Evolutionary conservation across 2,888 invertebrate genomes (phyloP).

Genomic region (Cepaea hortensis): DNA sequence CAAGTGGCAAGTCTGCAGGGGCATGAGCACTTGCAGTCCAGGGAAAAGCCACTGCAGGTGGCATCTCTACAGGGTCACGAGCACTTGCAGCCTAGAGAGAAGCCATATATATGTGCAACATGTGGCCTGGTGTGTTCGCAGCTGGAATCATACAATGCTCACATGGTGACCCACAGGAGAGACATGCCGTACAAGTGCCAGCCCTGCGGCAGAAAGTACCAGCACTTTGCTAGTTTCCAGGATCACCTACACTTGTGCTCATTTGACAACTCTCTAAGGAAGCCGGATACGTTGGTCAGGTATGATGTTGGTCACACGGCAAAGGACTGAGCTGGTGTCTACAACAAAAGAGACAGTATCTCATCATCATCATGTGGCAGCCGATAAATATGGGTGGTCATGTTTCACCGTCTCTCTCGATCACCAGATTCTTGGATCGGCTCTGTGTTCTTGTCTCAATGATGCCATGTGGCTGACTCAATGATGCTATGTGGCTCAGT

Average conservation of each 20-base stretch:
- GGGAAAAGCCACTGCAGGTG: conserved; percentile 49
- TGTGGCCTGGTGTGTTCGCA: conserved; percentile 64
- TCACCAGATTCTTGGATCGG: too few relatives aligned
- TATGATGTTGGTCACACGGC: background rate
- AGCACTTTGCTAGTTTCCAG: conserved; percentile 39
- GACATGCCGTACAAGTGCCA: conserved; percentile 46
- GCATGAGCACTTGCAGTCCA: conserved; percentile 62
- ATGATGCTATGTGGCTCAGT: too few relatives aligned
- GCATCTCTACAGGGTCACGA: conserved; percentile 55
- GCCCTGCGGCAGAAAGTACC: conserved; percentile 41
- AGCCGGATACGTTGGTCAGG: conserved; percentile 19
- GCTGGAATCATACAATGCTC: conserved; percentile 40
- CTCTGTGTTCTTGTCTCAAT: too few relatives aligned
- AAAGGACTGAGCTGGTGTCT: background rate
- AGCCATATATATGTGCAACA: conserved; percentile 61
- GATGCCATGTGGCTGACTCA: too few relatives aligned
- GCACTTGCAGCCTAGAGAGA: conserved; percentile 56
- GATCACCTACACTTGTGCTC: conserved; percentile 42
- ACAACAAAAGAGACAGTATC: background rate
- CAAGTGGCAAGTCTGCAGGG: conserved; percentile 11
- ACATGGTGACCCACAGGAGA: conserved; percentile 25
- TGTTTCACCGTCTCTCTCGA: too few relatives aligned
- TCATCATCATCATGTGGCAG: too few relatives aligned
- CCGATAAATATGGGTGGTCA: too few relatives aligned
- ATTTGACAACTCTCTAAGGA: conserved; percentile 30